Evolutionary conservation across 2,113 vertebrate species (phyloP).

Genomic region (Myxocyprinus asiaticus): DNA sequence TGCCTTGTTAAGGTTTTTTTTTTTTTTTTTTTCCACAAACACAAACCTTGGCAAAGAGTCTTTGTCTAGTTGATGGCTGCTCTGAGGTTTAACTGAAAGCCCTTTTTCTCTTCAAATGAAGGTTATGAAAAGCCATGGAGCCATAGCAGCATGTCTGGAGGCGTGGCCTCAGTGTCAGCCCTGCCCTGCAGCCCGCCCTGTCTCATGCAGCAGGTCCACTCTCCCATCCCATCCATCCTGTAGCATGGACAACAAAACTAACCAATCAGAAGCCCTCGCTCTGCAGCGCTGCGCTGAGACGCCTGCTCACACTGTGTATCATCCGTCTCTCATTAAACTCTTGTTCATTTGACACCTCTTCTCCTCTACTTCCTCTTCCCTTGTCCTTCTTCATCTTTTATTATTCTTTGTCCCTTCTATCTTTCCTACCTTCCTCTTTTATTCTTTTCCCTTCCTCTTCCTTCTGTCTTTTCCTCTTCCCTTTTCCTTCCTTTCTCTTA

Average conservation of each 20-base stretch:
- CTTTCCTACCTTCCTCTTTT: too few species aligned
- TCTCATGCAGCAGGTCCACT: constrained; percentile 87
- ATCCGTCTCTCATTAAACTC: constrained; percentile 51
- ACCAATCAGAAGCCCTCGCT: constrained; percentile 74
- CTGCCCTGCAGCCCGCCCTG: constrained; percentile 86
- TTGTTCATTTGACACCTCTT: constrained; percentile 33
- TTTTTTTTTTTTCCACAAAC: neutral
- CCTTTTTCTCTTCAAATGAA: constrained; percentile 89
- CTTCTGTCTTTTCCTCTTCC: too few species aligned
- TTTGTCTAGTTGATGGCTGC: constrained; percentile 61
- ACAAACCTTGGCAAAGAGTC: constrained; percentile 41
- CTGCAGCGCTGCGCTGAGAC: constrained; percentile 54
- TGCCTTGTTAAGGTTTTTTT: too few species aligned
- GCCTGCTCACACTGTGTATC: constrained; percentile 55
- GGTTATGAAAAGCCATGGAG: constrained; percentile 88
- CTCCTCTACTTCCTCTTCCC: constrained; percentile 45
- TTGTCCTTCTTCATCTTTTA: constrained; percentile 40
- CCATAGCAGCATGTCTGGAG: constrained; percentile 87
- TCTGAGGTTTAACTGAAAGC: constrained; percentile 83
- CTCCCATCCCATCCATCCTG: constrained; percentile 87
- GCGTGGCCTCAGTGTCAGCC: constrained; percentile 83
- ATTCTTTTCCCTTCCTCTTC: too few species aligned
- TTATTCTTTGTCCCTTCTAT: too few species aligned
- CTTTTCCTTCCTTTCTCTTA: too few species aligned
- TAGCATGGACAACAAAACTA: constrained; percentile 83